phyloP scores from a whole-genome alignment of 2,888 invertebrate species.

The Ctenicera cuprea region DNA sequence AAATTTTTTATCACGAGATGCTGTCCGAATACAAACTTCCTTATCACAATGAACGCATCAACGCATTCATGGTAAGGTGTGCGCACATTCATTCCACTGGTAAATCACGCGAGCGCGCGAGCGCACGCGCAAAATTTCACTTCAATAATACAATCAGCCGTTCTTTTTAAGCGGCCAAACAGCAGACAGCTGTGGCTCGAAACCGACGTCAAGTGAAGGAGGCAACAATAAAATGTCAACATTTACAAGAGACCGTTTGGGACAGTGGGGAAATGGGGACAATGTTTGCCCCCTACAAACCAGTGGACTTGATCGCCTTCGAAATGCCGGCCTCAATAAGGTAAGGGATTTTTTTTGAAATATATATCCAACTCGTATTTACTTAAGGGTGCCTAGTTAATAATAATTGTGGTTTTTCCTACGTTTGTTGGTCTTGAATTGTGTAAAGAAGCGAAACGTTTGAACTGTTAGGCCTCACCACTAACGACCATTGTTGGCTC shows the following conservation, averaged over 20 bases:
- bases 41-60: constrained; percentile 8
- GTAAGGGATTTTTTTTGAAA: constrained; percentile 67
- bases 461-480: too few relatives aligned
- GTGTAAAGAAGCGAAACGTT: too few relatives aligned
- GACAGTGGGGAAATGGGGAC: constrained; percentile 77
- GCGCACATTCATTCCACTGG: constrained; percentile 18
- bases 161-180: constrained; percentile 21
- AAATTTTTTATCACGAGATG: neutral
- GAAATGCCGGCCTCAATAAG: constrained; percentile 83
- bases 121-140: constrained; percentile 33
- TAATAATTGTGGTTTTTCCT: too few relatives aligned
- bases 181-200: neutral
- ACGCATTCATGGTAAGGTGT: constrained; percentile 18
- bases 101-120: constrained; percentile 34
- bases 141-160: constrained; percentile 23
- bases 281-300: constrained; percentile 74
- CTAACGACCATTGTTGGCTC: neutral
- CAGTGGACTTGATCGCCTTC: constrained; percentile 81
- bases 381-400: neutral
- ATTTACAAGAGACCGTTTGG: constrained; percentile 77
- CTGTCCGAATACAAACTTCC: neutral
- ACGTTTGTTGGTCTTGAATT: too few relatives aligned
- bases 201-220: constrained; percentile 9
- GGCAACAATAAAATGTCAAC: constrained; percentile 10
- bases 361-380: too few relatives aligned